These are phyloP conservation scores for Apistogramma diplotaenia DNA, from an alignment of 2,113 vertebrate species.

Conservation along the genomic window DNA sequence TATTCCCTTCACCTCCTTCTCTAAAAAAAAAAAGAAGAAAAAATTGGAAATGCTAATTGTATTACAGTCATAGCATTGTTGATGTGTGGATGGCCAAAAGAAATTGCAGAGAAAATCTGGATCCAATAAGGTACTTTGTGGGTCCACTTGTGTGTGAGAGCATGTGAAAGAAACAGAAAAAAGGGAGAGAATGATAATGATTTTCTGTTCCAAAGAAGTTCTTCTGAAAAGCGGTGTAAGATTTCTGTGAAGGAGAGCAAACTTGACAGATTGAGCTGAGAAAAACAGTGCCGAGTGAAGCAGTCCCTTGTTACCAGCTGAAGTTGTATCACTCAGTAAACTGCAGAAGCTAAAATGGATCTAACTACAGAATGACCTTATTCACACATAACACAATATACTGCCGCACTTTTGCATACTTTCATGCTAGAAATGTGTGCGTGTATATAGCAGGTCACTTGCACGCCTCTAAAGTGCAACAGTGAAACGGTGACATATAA, in stretches of 20 bases:
- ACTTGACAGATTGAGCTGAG: slow-evolving; percentile 43
- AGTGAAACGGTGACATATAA: slow-evolving; percentile 31
- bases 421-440: neutral
- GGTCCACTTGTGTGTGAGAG: neutral
- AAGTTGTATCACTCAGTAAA: slow-evolving; percentile 50
- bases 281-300: slow-evolving; percentile 45
- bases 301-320: slow-evolving; percentile 51
- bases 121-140: slow-evolving; percentile 57
- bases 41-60: slow-evolving; percentile 67
- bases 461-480: slow-evolving; percentile 16
- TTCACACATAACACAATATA: slow-evolving; percentile 14
- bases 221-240: slow-evolving; percentile 49
- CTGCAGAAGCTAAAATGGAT: slow-evolving; percentile 29
- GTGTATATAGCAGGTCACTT: neutral
- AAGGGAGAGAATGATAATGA: slow-evolving; percentile 10
- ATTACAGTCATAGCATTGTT: slow-evolving; percentile 66
- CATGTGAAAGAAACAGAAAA: neutral
- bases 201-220: slow-evolving; percentile 44
- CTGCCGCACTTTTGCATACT: neutral
- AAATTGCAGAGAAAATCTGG: slow-evolving; percentile 64
- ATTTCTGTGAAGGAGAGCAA: slow-evolving; percentile 40
- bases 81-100: slow-evolving; percentile 60
- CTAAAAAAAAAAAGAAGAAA: neutral
- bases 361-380: neutral
- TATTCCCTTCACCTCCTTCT: slow-evolving; percentile 56